Evolutionary conservation across 2,888 invertebrate species (phyloP), one percentile per base, ranked within the genome.

Genomic region (Synergus umbraculus): DNA sequence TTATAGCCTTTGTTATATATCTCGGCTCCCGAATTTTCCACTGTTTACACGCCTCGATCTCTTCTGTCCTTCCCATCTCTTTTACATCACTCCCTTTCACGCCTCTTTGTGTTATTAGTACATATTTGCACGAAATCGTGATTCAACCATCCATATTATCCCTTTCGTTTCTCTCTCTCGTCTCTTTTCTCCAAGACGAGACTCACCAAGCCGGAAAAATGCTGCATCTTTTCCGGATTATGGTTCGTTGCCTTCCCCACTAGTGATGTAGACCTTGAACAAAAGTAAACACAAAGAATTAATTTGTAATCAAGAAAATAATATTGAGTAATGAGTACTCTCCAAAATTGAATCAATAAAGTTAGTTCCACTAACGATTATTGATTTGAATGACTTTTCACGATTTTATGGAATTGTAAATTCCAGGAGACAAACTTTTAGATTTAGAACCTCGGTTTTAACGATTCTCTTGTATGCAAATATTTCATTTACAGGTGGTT

Each of bases 1-100:
- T 82, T 60, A 37, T 43, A 65, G 73, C 79, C 78, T 80, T 76
- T 67, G 69, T 78, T 77, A 58, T 37, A 67, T 73, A 22, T 9
- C 65, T 15, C 58, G 13, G 66, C 54, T 77, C 81, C 79, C 76
- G 65, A 60, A 58, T 81, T 81, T 80, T 78, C 76, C 66, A 78
- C 76, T 46, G 54, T 76, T 79, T 78, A 54, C 79, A 67, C 78
- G 78, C 65, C 69, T 79, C 76, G 64, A 18, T 49, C 29, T 73
- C 10, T 54, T 58, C 10, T 4, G 22, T 13, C 15, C 29, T 15
- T 29, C 7, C 41, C 60, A 41, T 76, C 69, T 77, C 77, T 65
- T 64, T 76, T 80, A 76, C 63, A 73, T 73, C 54, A 58, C 73
- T 54, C 73, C 41, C 5, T n/a, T 69, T 73, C 41, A 58, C 73